These are phyloP conservation scores for Synanthedon formicaeformis DNA, from an alignment of 2,888 invertebrate species.

Conservation along the genomic window DNA sequence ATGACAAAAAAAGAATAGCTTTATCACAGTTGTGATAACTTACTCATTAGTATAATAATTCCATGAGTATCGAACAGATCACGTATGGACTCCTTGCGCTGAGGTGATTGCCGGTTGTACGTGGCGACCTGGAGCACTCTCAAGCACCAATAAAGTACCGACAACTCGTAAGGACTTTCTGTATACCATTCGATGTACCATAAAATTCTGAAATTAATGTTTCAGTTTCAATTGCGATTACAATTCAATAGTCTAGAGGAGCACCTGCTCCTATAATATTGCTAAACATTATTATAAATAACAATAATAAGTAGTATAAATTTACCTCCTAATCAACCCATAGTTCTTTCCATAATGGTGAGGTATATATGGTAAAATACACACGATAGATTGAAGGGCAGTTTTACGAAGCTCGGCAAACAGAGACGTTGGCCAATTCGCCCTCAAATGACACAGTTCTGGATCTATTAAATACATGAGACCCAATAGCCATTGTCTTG, in stretches of 20 bases:
- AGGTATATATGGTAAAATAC: conserved; percentile 23
- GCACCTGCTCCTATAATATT: too few species aligned
- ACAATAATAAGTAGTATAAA: too few species aligned
- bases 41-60: conserved; percentile 47
- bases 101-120: conserved; percentile 8
- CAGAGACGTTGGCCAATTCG: conserved; percentile 35
- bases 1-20: too few species aligned
- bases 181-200: conserved; percentile 63
- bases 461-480: conserved; percentile 52
- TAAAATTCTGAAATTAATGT: conserved; percentile 31
- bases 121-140: conserved; percentile 31
- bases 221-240: too few species aligned
- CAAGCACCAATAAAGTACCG: conserved; percentile 48
- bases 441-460: conserved; percentile 29
- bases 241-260: too few species aligned
- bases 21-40: conserved; percentile 7
- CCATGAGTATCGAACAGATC: conserved; percentile 46
- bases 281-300: too few species aligned
- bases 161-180: conserved; percentile 40
- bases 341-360: conserved; percentile 22
- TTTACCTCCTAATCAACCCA: conserved; percentile 42
- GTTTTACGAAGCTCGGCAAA: conserved; percentile 41
- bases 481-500: conserved; percentile 41
- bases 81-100: conserved; percentile 13
- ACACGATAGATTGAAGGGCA: conserved; percentile 42